A percentile compares a stretch with the other conserved stretches of the same genome.
phyloP scores from a whole-genome alignment of 1,140 invertebrate genomes.

The Neocloeon triangulifer region DNA sequence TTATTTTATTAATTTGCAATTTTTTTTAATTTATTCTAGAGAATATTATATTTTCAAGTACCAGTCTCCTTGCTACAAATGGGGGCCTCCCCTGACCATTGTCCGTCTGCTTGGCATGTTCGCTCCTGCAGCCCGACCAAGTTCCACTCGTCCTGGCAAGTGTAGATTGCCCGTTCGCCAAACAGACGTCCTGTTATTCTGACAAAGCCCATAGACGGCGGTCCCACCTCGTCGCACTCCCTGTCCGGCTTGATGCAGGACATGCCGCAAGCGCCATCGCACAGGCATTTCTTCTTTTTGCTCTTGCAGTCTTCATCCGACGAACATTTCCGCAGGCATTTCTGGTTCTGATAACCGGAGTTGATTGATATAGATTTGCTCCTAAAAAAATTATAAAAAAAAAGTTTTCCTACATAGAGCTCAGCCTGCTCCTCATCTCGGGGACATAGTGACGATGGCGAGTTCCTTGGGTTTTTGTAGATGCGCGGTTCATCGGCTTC shows the following conservation, averaged over 20 bases:
- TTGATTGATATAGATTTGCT: not conserved
- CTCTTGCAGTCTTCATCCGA: slow-evolving; percentile 91
- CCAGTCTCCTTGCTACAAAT: slow-evolving; percentile 77
- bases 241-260: slow-evolving; percentile 90
- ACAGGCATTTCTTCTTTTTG: slow-evolving; percentile 87
- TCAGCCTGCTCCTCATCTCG: slow-evolving; percentile 49
- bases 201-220: slow-evolving; percentile 46
- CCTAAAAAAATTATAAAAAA: slow-evolving; percentile 2
- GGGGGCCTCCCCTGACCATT: slow-evolving; percentile 60
- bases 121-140: slow-evolving; percentile 66
- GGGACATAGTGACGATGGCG: slow-evolving; percentile 57
- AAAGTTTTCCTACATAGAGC: slow-evolving; percentile 8
- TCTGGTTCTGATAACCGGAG: slow-evolving; percentile 31
- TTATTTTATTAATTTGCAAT: not conserved
- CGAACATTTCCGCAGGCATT: slow-evolving; percentile 80
- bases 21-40: no score
- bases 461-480: slow-evolving; percentile 76
- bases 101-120: slow-evolving; percentile 73
- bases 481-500: slow-evolving; percentile 46
- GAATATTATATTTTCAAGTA: no score
- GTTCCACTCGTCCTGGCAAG: slow-evolving; percentile 64
- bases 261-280: slow-evolving; percentile 88
- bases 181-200: slow-evolving; percentile 49
- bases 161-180: slow-evolving; percentile 57
- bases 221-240: slow-evolving; percentile 53